Conservation (phyloP, 2,888 invertebrate species). For the Conchocele bisecta region DNA sequence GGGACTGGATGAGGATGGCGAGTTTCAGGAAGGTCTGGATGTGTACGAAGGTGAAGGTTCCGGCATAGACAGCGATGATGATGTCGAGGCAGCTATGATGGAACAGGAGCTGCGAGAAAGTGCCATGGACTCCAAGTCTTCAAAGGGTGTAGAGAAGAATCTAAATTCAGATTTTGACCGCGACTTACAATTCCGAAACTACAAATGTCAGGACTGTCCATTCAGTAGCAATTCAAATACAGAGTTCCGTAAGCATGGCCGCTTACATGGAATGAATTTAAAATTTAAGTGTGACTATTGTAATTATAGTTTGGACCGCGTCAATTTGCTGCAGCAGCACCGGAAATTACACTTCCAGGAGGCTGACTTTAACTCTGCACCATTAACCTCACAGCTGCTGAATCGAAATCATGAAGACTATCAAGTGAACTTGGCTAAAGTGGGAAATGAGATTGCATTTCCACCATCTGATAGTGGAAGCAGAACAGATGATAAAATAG, state of each 20-base stretch:
- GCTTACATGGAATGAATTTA: conserved; percentile 57
- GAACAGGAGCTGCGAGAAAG: conserved; percentile 60
- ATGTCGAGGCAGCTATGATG: conserved; percentile 56
- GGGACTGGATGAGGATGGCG: conserved; percentile 30
- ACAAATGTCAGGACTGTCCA: conserved; percentile 63
- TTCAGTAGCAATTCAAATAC: conserved; percentile 65
- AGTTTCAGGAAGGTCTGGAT: conserved; percentile 26
- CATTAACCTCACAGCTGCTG: conserved; percentile 51
- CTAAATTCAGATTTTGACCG: conserved; percentile 60
- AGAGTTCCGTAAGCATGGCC: conserved; percentile 69
- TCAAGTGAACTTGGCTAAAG: conserved; percentile 28
- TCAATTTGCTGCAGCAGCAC: conserved; percentile 66
- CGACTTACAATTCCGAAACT: conserved; percentile 56
- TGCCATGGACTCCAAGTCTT: conserved; percentile 1
- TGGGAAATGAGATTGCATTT: conserved; percentile 49
- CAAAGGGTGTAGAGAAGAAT: conserved; percentile 36
- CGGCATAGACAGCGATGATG: conserved; percentile 40
- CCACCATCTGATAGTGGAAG: conserved; percentile 37
- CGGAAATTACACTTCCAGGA: conserved; percentile 67
- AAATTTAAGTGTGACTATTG: conserved; percentile 69
- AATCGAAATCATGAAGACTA: conserved; percentile 57
- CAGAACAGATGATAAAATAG: conserved; percentile 24
- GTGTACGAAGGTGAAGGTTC: conserved; percentile 42
- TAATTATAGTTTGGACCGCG: conserved; percentile 62
- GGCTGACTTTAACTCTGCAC: conserved; percentile 60